Base-by-base conservation (phyloP, 2,797 vertebrate genomes). In the Synanceia verrucosa region DNA sequence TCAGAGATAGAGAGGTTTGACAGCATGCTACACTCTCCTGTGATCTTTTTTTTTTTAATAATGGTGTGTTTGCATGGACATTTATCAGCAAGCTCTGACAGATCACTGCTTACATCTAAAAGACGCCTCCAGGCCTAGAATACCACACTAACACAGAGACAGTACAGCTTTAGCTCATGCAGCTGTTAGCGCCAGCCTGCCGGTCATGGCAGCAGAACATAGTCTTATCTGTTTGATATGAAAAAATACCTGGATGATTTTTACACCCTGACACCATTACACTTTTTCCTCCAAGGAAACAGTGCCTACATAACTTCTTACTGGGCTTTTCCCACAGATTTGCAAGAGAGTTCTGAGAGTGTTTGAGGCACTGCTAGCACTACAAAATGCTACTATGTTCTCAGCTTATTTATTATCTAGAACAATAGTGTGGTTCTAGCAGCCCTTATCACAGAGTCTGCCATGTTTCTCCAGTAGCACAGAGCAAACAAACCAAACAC, bases 71-170 rank as follows among this genome's bases (percentile, higher is more conserved):
- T 81, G 60, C 65, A 61, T 12, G 37, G 78, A 70, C 64, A 36
- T 71, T 77, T 46, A 63, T 51, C 48, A 58, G 76, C 82, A 72
- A 76, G 75, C 53, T 78, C 65, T 46, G 59, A 83, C 81, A 74
- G 64, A 81, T 79, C 39, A 70, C 66, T 59, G 65, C 69, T 59
- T 51, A 62, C 33, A 70, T 73, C 52, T 51, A 34, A 72, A 75
- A 81, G 28, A 63, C 3, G 43, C 76, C 84, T 71, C 36, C 56
- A 47, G 84, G 84, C 59, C 43, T 1, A 36, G 31, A 83, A 78
- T 64, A 73, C 52, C 52, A 34, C 53, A 68, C 65, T 66, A 76
- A 26, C 48, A 60, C 31, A 73, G 19, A 64, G 36, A 76, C 13
- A 72, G 58, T 63, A 58, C 62, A 61, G 60, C 9, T 51, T 69